Evolutionary conservation across 2,797 vertebrate species (phyloP).

Genomic region (Adelosebastes latens): DNA sequence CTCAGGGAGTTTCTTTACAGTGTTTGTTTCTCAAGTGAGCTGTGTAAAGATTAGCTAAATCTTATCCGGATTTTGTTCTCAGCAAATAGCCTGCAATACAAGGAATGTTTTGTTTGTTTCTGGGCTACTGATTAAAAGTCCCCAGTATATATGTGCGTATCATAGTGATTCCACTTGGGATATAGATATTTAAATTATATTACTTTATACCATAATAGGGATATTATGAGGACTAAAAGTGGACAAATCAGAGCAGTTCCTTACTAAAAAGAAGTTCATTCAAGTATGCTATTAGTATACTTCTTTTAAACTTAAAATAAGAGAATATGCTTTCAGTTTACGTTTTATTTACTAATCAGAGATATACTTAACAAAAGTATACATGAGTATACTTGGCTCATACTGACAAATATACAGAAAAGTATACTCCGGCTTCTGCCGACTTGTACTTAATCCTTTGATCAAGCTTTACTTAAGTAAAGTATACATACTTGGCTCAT

Average conservation of each 20-base stretch:
- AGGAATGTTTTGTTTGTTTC: neutral
- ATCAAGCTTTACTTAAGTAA: no score
- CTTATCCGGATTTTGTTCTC: conserved; percentile 13
- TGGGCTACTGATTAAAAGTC: neutral
- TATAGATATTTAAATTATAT: neutral
- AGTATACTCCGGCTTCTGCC: no score
- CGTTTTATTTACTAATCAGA: no score
- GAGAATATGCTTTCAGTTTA: no score
- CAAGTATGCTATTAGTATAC: no score
- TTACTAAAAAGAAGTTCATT: neutral
- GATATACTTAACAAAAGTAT: no score
- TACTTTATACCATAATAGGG: neutral
- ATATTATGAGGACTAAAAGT: neutral
- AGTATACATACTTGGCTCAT: no score
- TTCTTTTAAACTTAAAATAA: no score
- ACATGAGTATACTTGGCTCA: no score
- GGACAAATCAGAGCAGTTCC: neutral
- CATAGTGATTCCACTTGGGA: neutral
- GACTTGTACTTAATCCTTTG: no score
- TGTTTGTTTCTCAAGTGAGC: conserved; percentile 1
- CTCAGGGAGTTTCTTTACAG: neutral
- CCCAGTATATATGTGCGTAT: neutral
- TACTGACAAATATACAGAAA: no score
- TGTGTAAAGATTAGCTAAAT: neutral
- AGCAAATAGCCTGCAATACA: neutral